These are phyloP conservation scores for Pteruthius melanotis DNA, from an alignment of 2,113 vertebrate genomes.

Conservation along the genomic window DNA sequence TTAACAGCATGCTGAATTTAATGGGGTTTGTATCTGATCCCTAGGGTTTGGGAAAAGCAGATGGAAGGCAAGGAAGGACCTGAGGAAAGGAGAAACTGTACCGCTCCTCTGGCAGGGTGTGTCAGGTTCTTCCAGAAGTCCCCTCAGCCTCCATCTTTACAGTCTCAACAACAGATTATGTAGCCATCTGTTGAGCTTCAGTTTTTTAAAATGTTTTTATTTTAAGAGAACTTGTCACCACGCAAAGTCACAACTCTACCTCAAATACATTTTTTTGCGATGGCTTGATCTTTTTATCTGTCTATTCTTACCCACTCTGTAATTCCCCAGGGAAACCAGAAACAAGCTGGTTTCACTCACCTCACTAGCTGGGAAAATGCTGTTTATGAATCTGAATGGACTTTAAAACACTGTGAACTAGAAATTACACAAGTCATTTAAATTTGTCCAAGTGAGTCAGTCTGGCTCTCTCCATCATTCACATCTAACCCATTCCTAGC, in stretches of 20 bases:
- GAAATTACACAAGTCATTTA: not conserved
- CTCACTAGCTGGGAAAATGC: not conserved
- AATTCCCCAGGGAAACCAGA: not conserved
- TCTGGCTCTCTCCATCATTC: not conserved
- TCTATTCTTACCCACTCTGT: not conserved
- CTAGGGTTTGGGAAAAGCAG: not conserved
- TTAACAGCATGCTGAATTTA: not conserved
- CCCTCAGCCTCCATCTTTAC: not conserved
- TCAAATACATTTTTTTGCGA: not conserved
- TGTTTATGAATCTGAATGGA: not conserved
- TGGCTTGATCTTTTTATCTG: not conserved
- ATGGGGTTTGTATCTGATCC: not conserved
- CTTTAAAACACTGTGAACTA: not conserved
- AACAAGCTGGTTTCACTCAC: not conserved
- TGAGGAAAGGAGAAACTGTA: not conserved
- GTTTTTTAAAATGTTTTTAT: not conserved
- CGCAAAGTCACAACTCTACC: not conserved
- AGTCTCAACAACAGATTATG: conserved; percentile 5
- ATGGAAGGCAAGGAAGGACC: not conserved
- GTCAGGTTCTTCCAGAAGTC: not conserved
- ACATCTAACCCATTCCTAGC: not conserved
- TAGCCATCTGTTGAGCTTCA: not conserved
- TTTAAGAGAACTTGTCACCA: not conserved
- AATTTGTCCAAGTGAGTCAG: not conserved
- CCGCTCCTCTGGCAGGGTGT: not conserved